Base-by-base conservation (phyloP, 64 coral and sea anemone species). In the Montipora efflorescens region DNA sequence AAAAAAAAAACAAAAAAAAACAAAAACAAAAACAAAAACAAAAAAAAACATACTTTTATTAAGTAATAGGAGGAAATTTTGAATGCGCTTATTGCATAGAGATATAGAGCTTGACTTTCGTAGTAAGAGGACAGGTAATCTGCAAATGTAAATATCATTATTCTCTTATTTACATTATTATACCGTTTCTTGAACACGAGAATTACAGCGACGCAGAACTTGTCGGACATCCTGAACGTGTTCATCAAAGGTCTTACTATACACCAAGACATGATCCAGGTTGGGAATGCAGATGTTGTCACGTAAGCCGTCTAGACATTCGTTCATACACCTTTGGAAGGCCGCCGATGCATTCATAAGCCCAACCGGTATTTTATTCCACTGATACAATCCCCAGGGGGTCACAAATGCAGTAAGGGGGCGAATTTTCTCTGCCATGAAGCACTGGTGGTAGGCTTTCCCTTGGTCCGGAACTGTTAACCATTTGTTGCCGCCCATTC, bases 381-480 rank as follows among this genome's bases (percentile, higher is more conserved):
- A 83, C 47, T 83, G 53, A 22, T 43, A 83, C n/a, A 83, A 45
- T 83, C 51, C 19, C 48, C 53, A 62, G 6, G 80, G 59, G 23
- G 2, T 82, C 4, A 61, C 74, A 90, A 73, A 90, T 49, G 74
- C 74, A 58, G 87, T 73, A 7, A 78, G 74, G 48, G 48, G 80
- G 5, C 23, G 48, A n/a, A 48, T 59, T 22, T 66, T 0, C 43
- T 82, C 80, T 82, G 50, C 36, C 16, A 59, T 21, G 49, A 57
- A 66, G 13, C 80, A 21, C 58, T 82, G 80, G 13, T 82, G 51
- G 28, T 58, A 59, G 19, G 80, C 80, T 0, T 82, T 82, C 18
- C 49, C 80, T 82, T 82, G 80, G 11, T 82, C 49, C 1, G 58
- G 59, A 12, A 82, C 48, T 52, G 80, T 55, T 1, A 55, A 55